Conservation (phyloP, 2,797 vertebrate genomes). For the Nothura maculosa region DNA sequence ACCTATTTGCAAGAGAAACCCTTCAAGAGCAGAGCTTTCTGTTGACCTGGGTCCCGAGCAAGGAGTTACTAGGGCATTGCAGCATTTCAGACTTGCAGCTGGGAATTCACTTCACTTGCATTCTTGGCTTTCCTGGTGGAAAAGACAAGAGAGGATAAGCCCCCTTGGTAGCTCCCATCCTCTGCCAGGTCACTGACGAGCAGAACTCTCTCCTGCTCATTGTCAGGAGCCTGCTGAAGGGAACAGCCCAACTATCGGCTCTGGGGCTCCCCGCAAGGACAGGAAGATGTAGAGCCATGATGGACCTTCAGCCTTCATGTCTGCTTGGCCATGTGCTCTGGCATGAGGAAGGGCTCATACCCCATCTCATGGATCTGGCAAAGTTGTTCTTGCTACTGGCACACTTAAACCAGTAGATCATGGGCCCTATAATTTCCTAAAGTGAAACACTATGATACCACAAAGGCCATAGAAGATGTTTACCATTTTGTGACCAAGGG, state of each 20-base stretch:
- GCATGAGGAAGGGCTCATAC: not conserved
- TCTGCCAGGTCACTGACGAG: not conserved
- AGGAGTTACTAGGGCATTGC: not conserved
- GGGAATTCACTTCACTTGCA: not conserved
- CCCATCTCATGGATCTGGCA: not conserved
- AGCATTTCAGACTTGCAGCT: not conserved
- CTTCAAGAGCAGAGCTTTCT: not conserved
- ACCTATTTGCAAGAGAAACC: not conserved
- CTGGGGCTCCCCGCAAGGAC: not conserved
- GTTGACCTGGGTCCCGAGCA: not conserved
- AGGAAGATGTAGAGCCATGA: not conserved
- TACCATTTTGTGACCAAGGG: not conserved
- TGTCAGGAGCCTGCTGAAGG: not conserved
- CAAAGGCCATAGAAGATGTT: not conserved
- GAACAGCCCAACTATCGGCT: not conserved
- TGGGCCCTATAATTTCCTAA: rapidly evolving
- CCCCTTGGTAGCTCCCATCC: not conserved
- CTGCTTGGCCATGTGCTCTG: not conserved
- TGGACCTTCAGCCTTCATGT: not conserved
- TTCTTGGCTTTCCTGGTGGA: not conserved
- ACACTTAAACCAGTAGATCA: not conserved
- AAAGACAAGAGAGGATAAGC: not conserved
- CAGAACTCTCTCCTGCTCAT: not conserved
- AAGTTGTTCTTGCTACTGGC: not conserved
- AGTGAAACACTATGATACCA: not conserved